Conservation (phyloP, 2,797 vertebrate genomes). For the Lacerta bilineata region DNA sequence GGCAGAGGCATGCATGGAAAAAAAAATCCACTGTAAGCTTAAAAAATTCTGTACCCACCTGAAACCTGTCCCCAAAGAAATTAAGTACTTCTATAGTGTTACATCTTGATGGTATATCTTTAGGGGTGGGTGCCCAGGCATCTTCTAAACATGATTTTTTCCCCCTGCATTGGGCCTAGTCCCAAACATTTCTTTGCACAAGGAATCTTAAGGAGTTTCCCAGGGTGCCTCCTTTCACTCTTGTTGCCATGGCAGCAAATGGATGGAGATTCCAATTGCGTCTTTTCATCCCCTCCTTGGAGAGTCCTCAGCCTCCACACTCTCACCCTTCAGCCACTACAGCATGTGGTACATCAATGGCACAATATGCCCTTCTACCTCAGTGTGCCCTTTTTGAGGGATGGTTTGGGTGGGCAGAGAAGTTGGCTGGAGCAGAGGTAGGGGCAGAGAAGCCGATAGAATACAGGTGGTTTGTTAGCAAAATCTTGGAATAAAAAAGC, state of each 20-base stretch:
- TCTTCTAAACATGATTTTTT: not conserved
- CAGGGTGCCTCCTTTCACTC: constrained; percentile 18
- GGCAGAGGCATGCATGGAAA: not conserved
- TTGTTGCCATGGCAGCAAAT: constrained; percentile 42
- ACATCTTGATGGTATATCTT: not conserved
- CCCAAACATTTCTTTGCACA: not conserved
- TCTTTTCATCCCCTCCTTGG: not conserved
- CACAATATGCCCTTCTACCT: not conserved
- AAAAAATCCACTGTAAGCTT: not conserved
- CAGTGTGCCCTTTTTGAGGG: not conserved
- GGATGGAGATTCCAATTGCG: constrained; percentile 20
- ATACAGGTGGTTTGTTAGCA: not conserved
- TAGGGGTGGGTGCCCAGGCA: not conserved
- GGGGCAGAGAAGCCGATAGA: not conserved
- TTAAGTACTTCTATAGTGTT: not conserved
- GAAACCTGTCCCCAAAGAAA: not conserved
- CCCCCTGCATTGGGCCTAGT: not conserved
- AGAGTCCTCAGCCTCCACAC: not conserved
- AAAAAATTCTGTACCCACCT: not conserved
- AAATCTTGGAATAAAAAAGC: not conserved
- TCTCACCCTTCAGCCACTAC: not conserved
- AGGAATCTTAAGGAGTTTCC: constrained; percentile 16
- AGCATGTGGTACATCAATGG: not conserved
- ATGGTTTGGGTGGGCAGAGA: not conserved
- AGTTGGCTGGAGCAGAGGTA: not conserved